These are phyloP conservation scores for Drosophila parvula DNA, from an alignment of 1,140 invertebrate species.

Conservation along the genomic window DNA sequence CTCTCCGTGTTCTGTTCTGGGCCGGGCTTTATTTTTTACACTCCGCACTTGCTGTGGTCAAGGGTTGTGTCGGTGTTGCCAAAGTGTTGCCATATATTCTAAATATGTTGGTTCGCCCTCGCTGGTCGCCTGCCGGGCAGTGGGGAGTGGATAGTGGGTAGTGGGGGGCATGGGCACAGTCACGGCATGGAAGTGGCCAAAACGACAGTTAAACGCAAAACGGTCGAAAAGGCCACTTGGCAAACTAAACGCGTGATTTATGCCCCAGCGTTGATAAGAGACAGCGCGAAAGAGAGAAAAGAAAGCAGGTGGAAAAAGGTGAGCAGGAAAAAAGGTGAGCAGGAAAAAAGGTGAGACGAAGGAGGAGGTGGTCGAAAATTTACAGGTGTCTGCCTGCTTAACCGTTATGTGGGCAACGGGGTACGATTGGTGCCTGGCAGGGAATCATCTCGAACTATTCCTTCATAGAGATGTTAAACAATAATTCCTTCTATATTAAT, in stretches of 20 bases:
- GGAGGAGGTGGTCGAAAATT: background rate
- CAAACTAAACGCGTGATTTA: slow-evolving; percentile 72
- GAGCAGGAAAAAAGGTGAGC: slow-evolving; percentile 11
- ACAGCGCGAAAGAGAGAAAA: slow-evolving; percentile 16
- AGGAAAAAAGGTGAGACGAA: slow-evolving; percentile 10
- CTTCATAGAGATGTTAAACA: background rate
- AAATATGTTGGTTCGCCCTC: slow-evolving; percentile 72
- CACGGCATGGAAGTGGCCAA: slow-evolving; percentile 47
- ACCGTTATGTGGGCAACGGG: background rate
- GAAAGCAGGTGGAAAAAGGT: background rate
- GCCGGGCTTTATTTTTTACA: slow-evolving; percentile 41
- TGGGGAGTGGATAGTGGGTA: no score
- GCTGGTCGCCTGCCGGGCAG: slow-evolving; percentile 12
- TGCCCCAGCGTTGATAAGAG: slow-evolving; percentile 65
- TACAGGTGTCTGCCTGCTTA: slow-evolving; percentile 4
- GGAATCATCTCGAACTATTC: background rate
- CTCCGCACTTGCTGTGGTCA: slow-evolving; percentile 69
- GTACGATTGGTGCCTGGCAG: background rate
- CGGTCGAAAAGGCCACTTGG: slow-evolving; percentile 62
- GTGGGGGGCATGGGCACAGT: no score
- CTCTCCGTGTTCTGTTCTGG: slow-evolving; percentile 29
- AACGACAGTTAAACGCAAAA: slow-evolving; percentile 63
- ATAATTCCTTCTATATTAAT: no score
- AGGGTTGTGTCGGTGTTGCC: slow-evolving; percentile 75
- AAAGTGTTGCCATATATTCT: slow-evolving; percentile 83